phyloP scores from a whole-genome alignment of 37 sponge, comb jelly and placozoan species.

The Spongilla lacustris region DNA sequence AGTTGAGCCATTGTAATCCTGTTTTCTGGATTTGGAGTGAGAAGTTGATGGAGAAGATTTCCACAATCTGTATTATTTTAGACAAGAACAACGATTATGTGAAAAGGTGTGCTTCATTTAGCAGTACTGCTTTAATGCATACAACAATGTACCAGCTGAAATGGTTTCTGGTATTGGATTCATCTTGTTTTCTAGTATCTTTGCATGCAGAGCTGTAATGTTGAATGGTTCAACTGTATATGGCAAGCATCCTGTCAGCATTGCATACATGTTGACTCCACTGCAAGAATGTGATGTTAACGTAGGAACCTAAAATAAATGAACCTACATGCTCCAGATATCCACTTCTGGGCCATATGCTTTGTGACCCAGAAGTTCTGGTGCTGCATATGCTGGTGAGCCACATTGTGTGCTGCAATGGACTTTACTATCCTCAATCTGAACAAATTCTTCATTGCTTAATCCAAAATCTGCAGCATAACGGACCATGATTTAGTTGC shows the following conservation, averaged over 20 bases:
- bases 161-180: conserved; percentile 93
- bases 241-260: conserved; percentile 96
- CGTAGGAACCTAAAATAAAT: not conserved
- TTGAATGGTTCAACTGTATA: conserved; percentile 95
- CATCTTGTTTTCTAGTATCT: conserved; percentile 95
- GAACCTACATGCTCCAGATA: conserved; percentile 98
- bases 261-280: conserved; percentile 99
- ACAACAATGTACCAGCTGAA: conserved; percentile 47
- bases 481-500: not conserved
- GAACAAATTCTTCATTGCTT: conserved; percentile 68
- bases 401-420: conserved; percentile 95
- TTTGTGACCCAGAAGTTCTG: conserved; percentile 93
- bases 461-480: conserved; percentile 84
- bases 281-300: conserved; percentile 36
- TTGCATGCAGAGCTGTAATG: conserved; percentile 94
- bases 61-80: not conserved
- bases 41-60: conserved; percentile 36
- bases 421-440: conserved; percentile 55
- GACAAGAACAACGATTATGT: no score
- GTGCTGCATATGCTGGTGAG: conserved; percentile 99
- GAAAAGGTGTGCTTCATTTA: no score
- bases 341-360: conserved; percentile 94
- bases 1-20: conserved; percentile 82
- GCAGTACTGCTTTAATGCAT: no score
- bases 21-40: conserved; percentile 70